Evolutionary conservation across 1,140 invertebrate species (phyloP).

Genomic region (Ladona fulva): DNA sequence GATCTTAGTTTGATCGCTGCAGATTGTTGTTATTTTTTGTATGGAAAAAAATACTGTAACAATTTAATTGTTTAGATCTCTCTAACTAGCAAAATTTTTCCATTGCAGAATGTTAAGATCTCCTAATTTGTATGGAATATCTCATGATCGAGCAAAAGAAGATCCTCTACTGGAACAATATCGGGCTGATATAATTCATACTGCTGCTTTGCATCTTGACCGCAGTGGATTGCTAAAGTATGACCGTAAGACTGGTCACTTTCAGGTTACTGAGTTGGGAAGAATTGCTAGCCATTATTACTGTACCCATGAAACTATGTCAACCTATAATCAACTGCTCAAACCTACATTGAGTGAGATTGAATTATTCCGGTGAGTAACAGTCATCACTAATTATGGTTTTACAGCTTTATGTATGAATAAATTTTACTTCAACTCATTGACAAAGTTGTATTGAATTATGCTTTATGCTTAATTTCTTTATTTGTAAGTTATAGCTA

Average conservation of each 20-base stretch:
- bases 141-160: conserved; percentile 65
- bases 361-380: conserved; percentile 64
- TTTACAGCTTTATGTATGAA: background rate
- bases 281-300: conserved; percentile 98
- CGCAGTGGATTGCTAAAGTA: conserved; percentile 90
- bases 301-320: conserved; percentile 93
- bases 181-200: conserved; percentile 92
- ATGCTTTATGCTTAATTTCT: background rate
- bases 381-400: too few relatives aligned
- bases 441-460: background rate
- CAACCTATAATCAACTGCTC: conserved; percentile 91
- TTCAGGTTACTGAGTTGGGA: conserved; percentile 89
- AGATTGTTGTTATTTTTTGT: too few relatives aligned
- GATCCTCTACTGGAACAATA: conserved; percentile 81
- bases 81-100: background rate
- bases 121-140: conserved; percentile 83
- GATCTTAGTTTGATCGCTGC: background rate
- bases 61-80: conserved; percentile 11
- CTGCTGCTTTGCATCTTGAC: conserved; percentile 85
- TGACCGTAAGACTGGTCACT: conserved; percentile 88
- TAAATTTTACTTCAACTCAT: conserved; percentile 7
- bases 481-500: too few relatives aligned
- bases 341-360: conserved; percentile 97
- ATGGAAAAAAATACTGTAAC: conserved; percentile 12
- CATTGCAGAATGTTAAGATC: conserved; percentile 61